Conservation (phyloP, 2,797 vertebrate genomes). For the Odontamblyopus lacepedii region DNA sequence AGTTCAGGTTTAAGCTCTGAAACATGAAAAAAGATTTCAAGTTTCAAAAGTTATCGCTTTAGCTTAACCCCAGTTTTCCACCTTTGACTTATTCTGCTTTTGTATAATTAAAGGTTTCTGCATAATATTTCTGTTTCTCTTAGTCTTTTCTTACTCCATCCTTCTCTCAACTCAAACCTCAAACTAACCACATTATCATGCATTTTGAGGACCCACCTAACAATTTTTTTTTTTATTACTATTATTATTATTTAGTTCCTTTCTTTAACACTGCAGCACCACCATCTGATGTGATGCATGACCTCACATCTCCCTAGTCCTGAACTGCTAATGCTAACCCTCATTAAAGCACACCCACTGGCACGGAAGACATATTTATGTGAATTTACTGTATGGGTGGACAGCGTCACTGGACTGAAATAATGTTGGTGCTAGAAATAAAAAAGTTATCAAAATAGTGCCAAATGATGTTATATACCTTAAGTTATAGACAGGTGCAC, state of each 20-base stretch:
- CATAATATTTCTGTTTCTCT: constrained; percentile 11
- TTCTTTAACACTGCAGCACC: constrained; percentile 18
- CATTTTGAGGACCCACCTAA: background rate
- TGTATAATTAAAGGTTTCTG: constrained; percentile 8
- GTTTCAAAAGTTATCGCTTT: background rate
- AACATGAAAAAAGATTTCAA: background rate
- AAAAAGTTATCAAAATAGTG: background rate
- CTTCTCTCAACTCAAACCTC: background rate
- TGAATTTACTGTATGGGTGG: constrained; percentile 5
- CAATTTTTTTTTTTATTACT: background rate
- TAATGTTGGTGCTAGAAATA: background rate
- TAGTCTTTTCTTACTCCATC: constrained; percentile 10
- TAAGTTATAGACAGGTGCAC: constrained; percentile 28
- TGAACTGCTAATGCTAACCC: constrained; percentile 45
- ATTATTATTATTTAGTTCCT: background rate
- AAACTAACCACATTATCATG: background rate
- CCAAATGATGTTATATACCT: background rate
- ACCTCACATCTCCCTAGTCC: constrained; percentile 23
- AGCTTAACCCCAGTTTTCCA: background rate
- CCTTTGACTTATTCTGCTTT: constrained; percentile 5
- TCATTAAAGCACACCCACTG: constrained; percentile 53
- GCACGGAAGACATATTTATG: constrained; percentile 27
- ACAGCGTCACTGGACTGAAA: constrained; percentile 11
- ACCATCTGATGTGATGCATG: constrained; percentile 38
- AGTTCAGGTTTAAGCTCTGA: background rate